These are phyloP conservation scores for Isurus oxyrinchus DNA, from an alignment of 2,113 vertebrate genomes.

Conservation along the genomic window DNA sequence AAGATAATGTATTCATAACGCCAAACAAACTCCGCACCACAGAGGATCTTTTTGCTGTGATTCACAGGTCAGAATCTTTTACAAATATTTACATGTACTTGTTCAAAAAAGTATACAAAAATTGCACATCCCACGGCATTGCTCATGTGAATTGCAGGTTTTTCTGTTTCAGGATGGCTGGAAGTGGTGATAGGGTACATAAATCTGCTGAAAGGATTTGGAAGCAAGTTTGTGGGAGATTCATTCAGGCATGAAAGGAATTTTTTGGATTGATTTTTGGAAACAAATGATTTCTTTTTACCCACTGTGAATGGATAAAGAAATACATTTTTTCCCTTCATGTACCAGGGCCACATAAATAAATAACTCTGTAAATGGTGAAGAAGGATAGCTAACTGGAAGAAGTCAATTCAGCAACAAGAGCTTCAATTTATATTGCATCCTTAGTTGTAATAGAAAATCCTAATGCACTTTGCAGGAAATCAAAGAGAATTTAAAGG, in stretches of 20 bases:
- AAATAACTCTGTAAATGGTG: not conserved
- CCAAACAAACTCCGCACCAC: conserved; percentile 93
- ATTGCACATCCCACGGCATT: not conserved
- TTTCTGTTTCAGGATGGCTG: not conserved
- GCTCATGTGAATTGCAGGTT: not conserved
- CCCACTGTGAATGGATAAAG: not conserved
- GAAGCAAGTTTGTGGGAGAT: not conserved
- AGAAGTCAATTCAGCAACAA: not conserved
- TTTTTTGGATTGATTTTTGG: not conserved
- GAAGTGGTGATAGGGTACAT: not conserved
- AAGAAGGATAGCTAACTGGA: not conserved
- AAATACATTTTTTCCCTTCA: not conserved
- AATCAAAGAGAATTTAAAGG: not conserved
- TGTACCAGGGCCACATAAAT: not conserved
- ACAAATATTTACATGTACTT: not conserved
- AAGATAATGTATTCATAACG: conserved; percentile 78
- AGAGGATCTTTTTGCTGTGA: conserved; percentile 95
- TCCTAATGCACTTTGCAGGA: not conserved
- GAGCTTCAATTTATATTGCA: not conserved
- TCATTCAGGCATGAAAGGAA: not conserved
- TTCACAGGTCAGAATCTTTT: conserved; percentile 77
- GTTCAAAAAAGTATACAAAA: not conserved
- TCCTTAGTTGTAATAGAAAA: not conserved
- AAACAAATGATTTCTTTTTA: not conserved
- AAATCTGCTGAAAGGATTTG: not conserved